phyloP scores from a whole-genome alignment of 1,140 invertebrate species.

The Tigriopus japonicus region DNA sequence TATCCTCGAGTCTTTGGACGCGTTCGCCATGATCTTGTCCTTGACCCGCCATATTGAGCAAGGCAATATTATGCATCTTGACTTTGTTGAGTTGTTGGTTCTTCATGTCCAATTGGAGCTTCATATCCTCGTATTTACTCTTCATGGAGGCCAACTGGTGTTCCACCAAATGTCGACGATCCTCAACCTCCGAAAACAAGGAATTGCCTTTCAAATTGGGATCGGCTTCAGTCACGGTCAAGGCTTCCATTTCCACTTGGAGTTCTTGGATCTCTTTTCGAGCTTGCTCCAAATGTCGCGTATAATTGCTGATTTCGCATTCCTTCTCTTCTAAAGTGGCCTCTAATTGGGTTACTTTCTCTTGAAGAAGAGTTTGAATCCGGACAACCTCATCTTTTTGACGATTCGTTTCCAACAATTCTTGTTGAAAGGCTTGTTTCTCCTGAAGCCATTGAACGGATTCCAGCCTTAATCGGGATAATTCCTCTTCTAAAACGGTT shows the following conservation, averaged over 20 bases:
- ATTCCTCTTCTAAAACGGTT: conserved; percentile 5
- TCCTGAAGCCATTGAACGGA: not conserved
- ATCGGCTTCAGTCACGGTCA: conserved; percentile 17
- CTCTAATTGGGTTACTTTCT: conserved; percentile 11
- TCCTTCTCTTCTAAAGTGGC: conserved; percentile 17
- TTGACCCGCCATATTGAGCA: not conserved
- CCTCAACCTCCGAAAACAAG: conserved; percentile 21
- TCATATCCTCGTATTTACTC: conserved; percentile 16
- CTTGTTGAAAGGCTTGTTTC: conserved; percentile 11
- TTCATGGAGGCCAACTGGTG: conserved; percentile 16
- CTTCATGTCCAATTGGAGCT: conserved; percentile 15
- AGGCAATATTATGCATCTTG: conserved; percentile 8
- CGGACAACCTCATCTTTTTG: conserved; percentile 4
- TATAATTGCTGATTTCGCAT: conserved; percentile 14
- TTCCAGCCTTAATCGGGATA: conserved; percentile 9
- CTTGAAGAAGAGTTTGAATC: conserved; percentile 1
- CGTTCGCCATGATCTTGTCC: not conserved
- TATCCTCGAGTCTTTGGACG: conserved; percentile 11
- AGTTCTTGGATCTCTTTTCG: conserved; percentile 15
- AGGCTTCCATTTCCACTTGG: conserved; percentile 16
- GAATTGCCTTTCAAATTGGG: conserved; percentile 20
- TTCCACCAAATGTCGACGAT: conserved; percentile 20
- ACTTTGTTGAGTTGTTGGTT: conserved; percentile 14
- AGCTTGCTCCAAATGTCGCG: conserved; percentile 13
- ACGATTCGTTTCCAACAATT: conserved; percentile 3